Evolutionary conservation across 2,888 invertebrate genomes (phyloP), one percentile per base, ranked within the genome.

Genomic region (Quadroppia sp.): DNA sequence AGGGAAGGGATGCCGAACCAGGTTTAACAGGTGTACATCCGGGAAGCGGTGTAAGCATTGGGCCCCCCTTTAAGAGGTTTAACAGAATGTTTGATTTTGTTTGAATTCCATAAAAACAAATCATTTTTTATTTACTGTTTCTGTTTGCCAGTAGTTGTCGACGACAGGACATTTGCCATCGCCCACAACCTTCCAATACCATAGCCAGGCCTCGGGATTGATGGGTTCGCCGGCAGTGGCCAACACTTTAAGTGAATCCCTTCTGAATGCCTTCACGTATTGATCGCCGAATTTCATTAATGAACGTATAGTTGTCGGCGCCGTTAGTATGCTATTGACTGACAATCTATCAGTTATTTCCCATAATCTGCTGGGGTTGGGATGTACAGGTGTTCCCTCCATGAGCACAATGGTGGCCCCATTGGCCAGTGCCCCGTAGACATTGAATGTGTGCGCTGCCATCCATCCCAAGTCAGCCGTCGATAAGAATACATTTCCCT

Each of bases 111-210:
- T 25, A n/a, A 15, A 4, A 61, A 56, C 40, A 17, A 71, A 13
- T 56, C 17, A 40, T 40, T 45, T 32, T 17, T 30, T 2, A 25
- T 80, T 78, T 79, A 84, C 85, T 6, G 98, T 99, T 86, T 99
- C 99, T 0, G 99, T 99, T 85, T 99, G 99, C 98, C 98, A 99
- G 84, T 95, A 99, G 0, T 99, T 99, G 82, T 99, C 99, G 0
- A 92, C 93, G 80, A 99, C 90, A 73, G 96, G 92, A 83, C 85
- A 85, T 11, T 81, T 79, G 23, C 80, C 79, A 64, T 85, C 81
- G 17, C 87, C 84, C 9, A 82, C 81, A 79, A 84, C 82, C 72
- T 80, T 79, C 82, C 94, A 90, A 83, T 95, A 97, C 97, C 97
- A 98, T 70, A 90, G 82, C 97, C 97, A 98, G 0, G 97, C 97